Evolutionary conservation across 2,113 vertebrate genomes (phyloP).

Genomic region (Ursus arctos): DNA sequence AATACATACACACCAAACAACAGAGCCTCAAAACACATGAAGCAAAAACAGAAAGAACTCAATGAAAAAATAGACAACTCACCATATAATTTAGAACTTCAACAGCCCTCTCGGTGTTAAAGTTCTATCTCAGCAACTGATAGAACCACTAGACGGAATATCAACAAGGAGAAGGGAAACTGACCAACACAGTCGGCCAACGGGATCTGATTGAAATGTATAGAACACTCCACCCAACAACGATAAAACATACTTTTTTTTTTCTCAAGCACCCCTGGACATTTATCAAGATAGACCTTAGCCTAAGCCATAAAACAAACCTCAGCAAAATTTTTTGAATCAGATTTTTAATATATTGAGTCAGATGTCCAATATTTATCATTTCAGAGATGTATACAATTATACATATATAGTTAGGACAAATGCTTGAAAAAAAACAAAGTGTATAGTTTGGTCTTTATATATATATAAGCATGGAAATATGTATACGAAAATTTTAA

Average conservation of each 20-base stretch:
- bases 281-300: background rate
- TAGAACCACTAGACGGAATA: background rate
- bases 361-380: background rate
- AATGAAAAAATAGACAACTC: background rate
- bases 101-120: background rate
- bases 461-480: background rate
- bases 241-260: background rate
- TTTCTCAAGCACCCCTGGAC: background rate
- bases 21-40: background rate
- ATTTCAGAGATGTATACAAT: background rate
- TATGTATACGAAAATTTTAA: background rate
- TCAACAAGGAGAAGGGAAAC: background rate
- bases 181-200: background rate
- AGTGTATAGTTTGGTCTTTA: background rate
- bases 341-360: background rate
- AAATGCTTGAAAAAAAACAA: constrained; percentile 10
- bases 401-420: background rate
- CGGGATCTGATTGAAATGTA: background rate
- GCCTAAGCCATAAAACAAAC: background rate
- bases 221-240: background rate
- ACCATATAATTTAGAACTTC: background rate
- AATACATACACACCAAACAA: background rate
- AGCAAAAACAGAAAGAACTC: background rate
- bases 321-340: background rate
- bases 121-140: background rate